These are phyloP conservation scores for Acronicta aceris DNA, from an alignment of 2,888 invertebrate species.

Conservation along the genomic window DNA sequence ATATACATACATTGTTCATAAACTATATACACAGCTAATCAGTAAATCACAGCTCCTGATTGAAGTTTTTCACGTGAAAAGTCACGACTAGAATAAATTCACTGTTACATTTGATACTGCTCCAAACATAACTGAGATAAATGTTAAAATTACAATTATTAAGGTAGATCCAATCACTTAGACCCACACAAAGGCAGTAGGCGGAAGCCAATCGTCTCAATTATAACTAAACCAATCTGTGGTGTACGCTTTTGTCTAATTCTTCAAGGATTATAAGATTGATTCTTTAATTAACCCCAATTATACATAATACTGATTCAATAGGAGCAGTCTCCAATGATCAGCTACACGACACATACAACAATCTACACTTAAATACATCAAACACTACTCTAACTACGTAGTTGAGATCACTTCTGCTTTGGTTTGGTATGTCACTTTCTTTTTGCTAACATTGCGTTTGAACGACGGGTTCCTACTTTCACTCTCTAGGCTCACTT, in stretches of 20 bases:
- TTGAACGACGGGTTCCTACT: constrained; percentile 79
- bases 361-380: constrained; percentile 39
- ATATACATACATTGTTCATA: constrained; percentile 58
- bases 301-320: background rate
- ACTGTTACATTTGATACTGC: constrained; percentile 26
- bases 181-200: background rate
- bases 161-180: background rate
- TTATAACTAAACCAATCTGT: background rate
- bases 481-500: constrained; percentile 82
- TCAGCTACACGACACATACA: constrained; percentile 22
- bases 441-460: constrained; percentile 71
- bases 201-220: background rate
- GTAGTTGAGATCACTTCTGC: constrained; percentile 77
- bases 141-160: background rate
- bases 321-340: constrained; percentile 23
- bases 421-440: constrained; percentile 83
- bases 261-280: background rate
- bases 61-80: constrained; percentile 63
- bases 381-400: constrained; percentile 36
- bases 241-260: background rate
- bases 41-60: constrained; percentile 87
- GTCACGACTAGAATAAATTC: constrained; percentile 56
- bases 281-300: background rate
- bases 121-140: constrained; percentile 3
- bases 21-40: constrained; percentile 75